A percentile compares a stretch with the other conserved stretches of the same genome.
phyloP scores from a whole-genome alignment of 1,140 invertebrate genomes.

The Drosophila santomea region DNA sequence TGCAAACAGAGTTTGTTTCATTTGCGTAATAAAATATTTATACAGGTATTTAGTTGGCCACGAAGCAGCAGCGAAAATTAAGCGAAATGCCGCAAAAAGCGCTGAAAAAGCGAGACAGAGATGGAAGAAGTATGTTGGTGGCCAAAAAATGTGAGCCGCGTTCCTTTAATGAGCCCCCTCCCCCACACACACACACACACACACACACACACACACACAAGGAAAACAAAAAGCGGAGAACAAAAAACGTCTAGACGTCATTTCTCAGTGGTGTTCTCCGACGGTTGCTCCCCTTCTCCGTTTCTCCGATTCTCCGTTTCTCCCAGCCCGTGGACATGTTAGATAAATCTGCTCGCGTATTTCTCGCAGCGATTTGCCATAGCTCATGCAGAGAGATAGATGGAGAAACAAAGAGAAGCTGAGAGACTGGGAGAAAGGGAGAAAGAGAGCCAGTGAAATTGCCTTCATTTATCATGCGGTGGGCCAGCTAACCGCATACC shows the following conservation, averaged over 20 bases:
- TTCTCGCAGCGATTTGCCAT: slow-evolving; percentile 53
- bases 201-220: too few species aligned
- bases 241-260: slow-evolving; percentile 73
- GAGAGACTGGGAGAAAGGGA: slow-evolving; percentile 13
- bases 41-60: slow-evolving; percentile 77
- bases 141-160: slow-evolving; percentile 22
- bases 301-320: neutral
- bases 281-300: neutral
- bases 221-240: slow-evolving; percentile 4
- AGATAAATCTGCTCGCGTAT: slow-evolving; percentile 65
- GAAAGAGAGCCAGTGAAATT: slow-evolving; percentile 46
- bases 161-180: slow-evolving; percentile 19
- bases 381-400: slow-evolving; percentile 37
- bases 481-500: slow-evolving; percentile 11
- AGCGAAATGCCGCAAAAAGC: slow-evolving; percentile 21
- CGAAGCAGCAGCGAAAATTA: slow-evolving; percentile 50
- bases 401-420: slow-evolving; percentile 24
- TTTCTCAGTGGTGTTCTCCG: slow-evolving; percentile 54
- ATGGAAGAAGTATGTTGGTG: neutral
- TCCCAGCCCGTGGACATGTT: slow-evolving; percentile 26
- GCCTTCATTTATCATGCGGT: slow-evolving; percentile 62
- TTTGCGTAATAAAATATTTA: slow-evolving; percentile 82
- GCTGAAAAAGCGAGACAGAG: neutral
- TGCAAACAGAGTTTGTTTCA: slow-evolving; percentile 81
- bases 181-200: too few species aligned